These are phyloP conservation scores for Nasonovia ribisnigri DNA, from an alignment of 2,888 invertebrate genomes.

Conservation along the genomic window DNA sequence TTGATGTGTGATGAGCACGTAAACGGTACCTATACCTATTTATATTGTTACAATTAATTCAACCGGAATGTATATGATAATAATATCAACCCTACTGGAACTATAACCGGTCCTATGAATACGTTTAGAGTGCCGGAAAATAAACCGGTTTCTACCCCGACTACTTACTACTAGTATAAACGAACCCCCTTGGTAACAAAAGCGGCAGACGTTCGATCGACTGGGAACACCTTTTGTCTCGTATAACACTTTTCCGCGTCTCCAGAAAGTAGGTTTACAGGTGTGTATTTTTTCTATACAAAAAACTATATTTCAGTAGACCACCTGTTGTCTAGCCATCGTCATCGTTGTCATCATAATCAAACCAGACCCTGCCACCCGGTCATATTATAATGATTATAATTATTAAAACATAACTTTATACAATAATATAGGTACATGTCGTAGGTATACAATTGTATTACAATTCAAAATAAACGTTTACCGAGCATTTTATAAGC, in stretches of 20 bases:
- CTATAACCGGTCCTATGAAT: background rate
- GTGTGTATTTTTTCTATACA: constrained; percentile 16
- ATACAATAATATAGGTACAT: background rate
- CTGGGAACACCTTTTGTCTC: constrained; percentile 38
- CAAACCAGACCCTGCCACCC: background rate
- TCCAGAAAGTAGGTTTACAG: constrained; percentile 25
- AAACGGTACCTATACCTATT: background rate
- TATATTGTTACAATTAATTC: constrained; percentile 25
- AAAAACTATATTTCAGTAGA: constrained; percentile 39
- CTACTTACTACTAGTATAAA: background rate
- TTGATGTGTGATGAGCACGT: background rate
- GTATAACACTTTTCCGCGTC: constrained; percentile 32
- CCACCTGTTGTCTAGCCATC: constrained; percentile 45
- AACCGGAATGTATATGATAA: background rate
- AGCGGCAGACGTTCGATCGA: constrained; percentile 24
- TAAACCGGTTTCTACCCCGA: constrained; percentile 53
- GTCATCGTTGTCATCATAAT: background rate
- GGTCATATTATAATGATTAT: background rate
- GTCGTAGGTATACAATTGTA: background rate
- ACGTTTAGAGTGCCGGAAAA: background rate
- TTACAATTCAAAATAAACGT: background rate
- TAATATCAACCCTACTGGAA: background rate
- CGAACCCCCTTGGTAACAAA: background rate
- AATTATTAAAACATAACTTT: background rate
- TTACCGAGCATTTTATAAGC: background rate